These are phyloP conservation scores for Aphelinus atriplicis DNA, from an alignment of 1,140 invertebrate species.

Conservation along the genomic window DNA sequence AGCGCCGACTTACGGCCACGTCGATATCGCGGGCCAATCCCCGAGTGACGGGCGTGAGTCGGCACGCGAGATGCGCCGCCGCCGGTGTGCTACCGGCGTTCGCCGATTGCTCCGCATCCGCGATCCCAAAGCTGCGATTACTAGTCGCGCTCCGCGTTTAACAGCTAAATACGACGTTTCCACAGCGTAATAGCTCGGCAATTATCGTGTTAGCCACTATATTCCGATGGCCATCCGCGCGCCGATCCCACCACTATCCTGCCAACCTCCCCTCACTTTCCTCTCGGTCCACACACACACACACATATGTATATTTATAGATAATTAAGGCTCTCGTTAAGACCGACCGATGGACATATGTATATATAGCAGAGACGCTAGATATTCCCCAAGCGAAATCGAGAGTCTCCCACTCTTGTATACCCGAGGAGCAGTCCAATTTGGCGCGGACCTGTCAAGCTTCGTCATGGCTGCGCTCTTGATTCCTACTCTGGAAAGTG, in stretches of 20 bases:
- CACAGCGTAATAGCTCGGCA: constrained; percentile 20
- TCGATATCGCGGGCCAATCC: neutral
- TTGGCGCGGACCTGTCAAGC: too few species aligned
- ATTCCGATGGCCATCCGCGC: neutral
- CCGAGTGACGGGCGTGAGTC: neutral
- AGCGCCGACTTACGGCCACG: too few species aligned
- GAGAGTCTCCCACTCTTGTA: too few species aligned
- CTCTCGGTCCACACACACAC: neutral
- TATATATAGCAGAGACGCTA: too few species aligned
- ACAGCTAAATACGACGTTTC: constrained; percentile 16
- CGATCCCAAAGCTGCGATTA: too few species aligned
- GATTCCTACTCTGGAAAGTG: constrained; percentile 5
- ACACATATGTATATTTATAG: neutral
- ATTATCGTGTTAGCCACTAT: constrained; percentile 38
- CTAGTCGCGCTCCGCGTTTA: neutral
- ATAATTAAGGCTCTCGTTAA: constrained; percentile 15
- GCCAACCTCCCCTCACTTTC: neutral
- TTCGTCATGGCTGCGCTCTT: too few species aligned
- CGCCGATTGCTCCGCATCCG: too few species aligned
- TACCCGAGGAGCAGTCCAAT: too few species aligned
- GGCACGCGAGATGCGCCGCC: neutral
- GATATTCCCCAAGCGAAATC: too few species aligned
- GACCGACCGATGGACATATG: neutral
- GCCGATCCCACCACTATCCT: too few species aligned
- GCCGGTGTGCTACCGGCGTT: neutral